These are phyloP conservation scores for Scaptomyza tumidula DNA, from an alignment of 2,888 invertebrate genomes.

Conservation along the genomic window DNA sequence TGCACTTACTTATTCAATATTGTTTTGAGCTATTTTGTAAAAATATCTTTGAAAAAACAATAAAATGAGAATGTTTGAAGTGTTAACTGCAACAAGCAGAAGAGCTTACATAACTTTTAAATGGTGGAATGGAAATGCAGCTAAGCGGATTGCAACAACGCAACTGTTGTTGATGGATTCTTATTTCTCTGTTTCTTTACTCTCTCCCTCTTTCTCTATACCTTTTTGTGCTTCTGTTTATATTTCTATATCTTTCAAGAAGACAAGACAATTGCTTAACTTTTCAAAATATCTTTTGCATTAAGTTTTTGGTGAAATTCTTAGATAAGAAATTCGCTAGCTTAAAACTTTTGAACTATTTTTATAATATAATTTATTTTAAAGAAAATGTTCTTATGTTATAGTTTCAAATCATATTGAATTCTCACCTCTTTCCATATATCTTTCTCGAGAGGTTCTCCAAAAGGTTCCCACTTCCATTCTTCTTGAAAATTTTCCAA, in stretches of 20 bases:
- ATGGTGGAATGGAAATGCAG: not conserved
- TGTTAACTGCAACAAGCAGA: slow-evolving; percentile 32
- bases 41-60: slow-evolving; percentile 6
- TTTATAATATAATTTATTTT: too few relatives aligned
- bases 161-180: slow-evolving; percentile 36
- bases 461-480: not conserved
- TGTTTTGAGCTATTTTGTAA: not conserved
- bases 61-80: slow-evolving; percentile 6
- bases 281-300: too few relatives aligned
- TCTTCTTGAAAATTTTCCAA: slow-evolving; percentile 38
- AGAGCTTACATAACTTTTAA: slow-evolving; percentile 51
- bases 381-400: too few relatives aligned
- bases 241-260: too few relatives aligned
- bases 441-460: not conserved
- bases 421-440: not conserved
- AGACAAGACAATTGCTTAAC: too few relatives aligned
- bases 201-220: not conserved
- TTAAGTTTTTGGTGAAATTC: too few relatives aligned
- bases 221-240: too few relatives aligned
- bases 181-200: not conserved
- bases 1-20: not conserved
- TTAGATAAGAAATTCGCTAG: too few relatives aligned
- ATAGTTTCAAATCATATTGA: not conserved
- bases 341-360: too few relatives aligned
- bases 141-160: slow-evolving; percentile 46